Conservation (phyloP, 1,140 invertebrate species). For the Tetranychus urticae region DNA sequence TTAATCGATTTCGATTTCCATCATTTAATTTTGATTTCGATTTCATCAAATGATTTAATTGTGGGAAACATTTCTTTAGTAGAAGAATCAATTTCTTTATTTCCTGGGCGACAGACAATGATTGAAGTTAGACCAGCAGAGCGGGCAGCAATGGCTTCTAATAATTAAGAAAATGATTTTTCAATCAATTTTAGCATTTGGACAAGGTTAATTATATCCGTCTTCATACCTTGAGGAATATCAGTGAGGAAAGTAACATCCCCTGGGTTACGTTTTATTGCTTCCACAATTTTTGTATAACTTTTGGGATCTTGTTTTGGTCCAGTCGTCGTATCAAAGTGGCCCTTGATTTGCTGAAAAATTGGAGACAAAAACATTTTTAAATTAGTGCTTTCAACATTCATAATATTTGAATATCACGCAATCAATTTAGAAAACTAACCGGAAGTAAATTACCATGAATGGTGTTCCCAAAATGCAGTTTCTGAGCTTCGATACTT, state of each 20-base stretch:
- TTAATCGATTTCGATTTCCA: too few species aligned
- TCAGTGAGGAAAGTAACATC: constrained; percentile 66
- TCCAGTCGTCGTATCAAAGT: constrained; percentile 67
- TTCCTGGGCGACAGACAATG: constrained; percentile 49
- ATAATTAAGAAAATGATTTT: too few species aligned
- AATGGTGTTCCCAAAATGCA: constrained; percentile 50
- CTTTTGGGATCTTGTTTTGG: constrained; percentile 43
- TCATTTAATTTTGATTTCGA: background rate
- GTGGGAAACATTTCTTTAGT: background rate
- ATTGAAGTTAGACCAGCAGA: constrained; percentile 38
- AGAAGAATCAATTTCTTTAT: constrained; percentile 16
- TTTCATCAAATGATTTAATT: background rate
- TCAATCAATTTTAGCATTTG: too few species aligned
- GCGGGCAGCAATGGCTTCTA: constrained; percentile 50
- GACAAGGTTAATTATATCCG: too few species aligned
- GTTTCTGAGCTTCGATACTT: constrained; percentile 65
- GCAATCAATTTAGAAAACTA: constrained; percentile 10
- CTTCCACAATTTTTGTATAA: constrained; percentile 44
- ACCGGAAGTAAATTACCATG: constrained; percentile 47
- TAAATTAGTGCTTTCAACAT: too few species aligned
- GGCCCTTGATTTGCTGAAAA: constrained; percentile 39
- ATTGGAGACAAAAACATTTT: background rate
- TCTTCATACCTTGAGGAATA: constrained; percentile 19
- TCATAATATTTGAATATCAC: background rate
- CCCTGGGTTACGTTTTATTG: constrained; percentile 32